phyloP scores from a whole-genome alignment of 1,140 invertebrate genomes.

The Mercenaria mercenaria region DNA sequence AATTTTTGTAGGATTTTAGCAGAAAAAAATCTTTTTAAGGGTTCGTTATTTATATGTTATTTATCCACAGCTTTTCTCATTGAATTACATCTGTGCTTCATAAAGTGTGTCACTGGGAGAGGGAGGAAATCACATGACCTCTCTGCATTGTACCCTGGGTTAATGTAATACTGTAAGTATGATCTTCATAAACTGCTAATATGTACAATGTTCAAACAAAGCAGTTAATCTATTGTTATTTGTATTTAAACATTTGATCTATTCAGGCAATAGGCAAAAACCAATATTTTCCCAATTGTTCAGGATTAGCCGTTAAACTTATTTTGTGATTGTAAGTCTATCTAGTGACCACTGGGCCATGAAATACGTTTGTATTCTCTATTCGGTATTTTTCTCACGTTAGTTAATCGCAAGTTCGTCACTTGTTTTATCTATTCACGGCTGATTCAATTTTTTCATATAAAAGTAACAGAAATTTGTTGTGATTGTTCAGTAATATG shows the following conservation, averaged over 20 bases:
- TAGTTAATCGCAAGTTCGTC: background rate
- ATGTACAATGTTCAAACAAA: background rate
- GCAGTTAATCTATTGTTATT: conserved; percentile 25
- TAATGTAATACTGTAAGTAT: too few relatives aligned
- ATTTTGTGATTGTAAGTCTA: conserved; percentile 20
- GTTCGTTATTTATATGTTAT: too few relatives aligned
- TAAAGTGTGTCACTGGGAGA: too few relatives aligned
- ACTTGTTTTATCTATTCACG: background rate
- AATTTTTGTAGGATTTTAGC: too few relatives aligned
- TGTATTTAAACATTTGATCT: conserved; percentile 29
- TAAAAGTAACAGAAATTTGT: background rate
- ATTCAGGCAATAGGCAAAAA: background rate
- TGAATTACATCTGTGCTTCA: too few relatives aligned
- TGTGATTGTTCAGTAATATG: background rate
- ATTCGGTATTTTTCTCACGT: conserved; percentile 15
- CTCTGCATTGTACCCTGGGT: too few relatives aligned
- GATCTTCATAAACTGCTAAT: background rate
- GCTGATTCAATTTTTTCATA: background rate
- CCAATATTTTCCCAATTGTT: conserved; percentile 24
- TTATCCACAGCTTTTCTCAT: too few relatives aligned
- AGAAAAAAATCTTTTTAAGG: too few relatives aligned
- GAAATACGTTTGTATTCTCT: conserved; percentile 25
- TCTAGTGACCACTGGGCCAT: background rate
- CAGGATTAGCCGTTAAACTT: conserved; percentile 31
- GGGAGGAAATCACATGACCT: too few relatives aligned